Evolutionary conservation across 2,888 invertebrate species (phyloP), one percentile per base, ranked within the genome.

Genomic region (Heliconius cydno): DNA sequence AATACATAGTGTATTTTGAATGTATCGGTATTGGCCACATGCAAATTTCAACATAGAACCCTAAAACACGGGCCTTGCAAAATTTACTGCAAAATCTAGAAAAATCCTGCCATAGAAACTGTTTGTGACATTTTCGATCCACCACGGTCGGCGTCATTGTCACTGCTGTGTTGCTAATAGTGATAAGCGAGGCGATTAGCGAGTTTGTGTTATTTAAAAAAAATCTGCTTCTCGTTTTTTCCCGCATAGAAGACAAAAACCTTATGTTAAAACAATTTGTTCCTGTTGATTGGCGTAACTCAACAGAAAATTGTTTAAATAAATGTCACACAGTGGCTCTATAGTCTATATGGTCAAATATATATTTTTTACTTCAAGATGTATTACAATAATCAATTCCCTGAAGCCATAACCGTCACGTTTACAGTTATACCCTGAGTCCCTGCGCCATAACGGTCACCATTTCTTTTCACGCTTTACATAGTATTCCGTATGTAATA

Each of bases 111-210:
- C 77, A 80, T 78, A 70, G 81, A 78, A 80, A 82, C 76, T 83
- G 83, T 82, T 82, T 83, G 81, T 83, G 83, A 82, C 83, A 81
- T 79, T 81, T 81, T 81, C 79, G 72, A 81, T 81, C 79, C 79
- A 77, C 79, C 72, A 71, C 66, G 68, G 71, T 75, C 67, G 75
- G 75, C 81, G 72, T 81, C 77, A 81, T 81, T 81, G 81, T 81
- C 75, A 75, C 46, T 71, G 66, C 15, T 34, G 65, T 79, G 57
- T 60, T 71, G 25, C 22, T 25, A 15, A 57, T 46, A 1, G 38
- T 75, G n/a, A 60, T 63, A 60, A 63, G 68, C 72, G 74, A 13
- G 60, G 60, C 78, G 74, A 22, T n/a, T 30, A 77, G 73, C 77
- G 79, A 63, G 19, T n/a, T 68, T 30, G 9, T 15, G 1, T 65